Evolutionary conservation across 2,888 invertebrate genomes (phyloP).

Genomic region (Aleiodes leptofemur): DNA sequence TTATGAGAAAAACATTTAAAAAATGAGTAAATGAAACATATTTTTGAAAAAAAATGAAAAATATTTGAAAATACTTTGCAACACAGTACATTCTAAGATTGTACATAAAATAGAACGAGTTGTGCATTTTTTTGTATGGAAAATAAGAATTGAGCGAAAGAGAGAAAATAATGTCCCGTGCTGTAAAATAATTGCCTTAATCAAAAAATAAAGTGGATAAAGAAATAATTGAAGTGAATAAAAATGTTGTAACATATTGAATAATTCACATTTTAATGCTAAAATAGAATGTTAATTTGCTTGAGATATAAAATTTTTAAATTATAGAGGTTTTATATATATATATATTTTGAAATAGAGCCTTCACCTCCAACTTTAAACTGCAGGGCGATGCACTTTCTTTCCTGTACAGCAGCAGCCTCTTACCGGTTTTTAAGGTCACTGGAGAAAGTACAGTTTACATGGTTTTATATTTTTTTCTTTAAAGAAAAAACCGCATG

Average conservation of each 20-base stretch:
- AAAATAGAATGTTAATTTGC: background rate
- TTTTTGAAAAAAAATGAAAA: conserved; percentile 4
- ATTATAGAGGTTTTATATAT: conserved; percentile 9
- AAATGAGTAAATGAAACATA: background rate
- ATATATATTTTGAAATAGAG: conserved; percentile 36
- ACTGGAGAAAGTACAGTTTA: conserved; percentile 64
- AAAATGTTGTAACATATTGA: conserved; percentile 2
- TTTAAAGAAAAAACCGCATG: background rate
- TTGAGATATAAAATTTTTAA: conserved; percentile 21
- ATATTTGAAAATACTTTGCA: background rate
- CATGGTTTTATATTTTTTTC: conserved; percentile 25
- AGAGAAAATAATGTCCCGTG: conserved; percentile 10
- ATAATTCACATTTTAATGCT: conserved; percentile 1
- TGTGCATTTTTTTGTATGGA: conserved; percentile 12
- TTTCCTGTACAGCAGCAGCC: conserved; percentile 52
- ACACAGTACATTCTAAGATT: conserved; percentile 5
- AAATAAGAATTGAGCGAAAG: background rate
- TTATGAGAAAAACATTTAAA: background rate
- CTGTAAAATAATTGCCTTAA: conserved; percentile 27
- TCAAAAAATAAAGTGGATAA: conserved; percentile 16
- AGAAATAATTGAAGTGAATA: background rate
- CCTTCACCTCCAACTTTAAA: conserved; percentile 42
- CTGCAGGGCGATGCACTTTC: conserved; percentile 65
- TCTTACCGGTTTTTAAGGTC: conserved; percentile 64
- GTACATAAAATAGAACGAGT: conserved; percentile 18